Conservation (phyloP, 2,113 vertebrate genomes). For the Grallaria varia region DNA sequence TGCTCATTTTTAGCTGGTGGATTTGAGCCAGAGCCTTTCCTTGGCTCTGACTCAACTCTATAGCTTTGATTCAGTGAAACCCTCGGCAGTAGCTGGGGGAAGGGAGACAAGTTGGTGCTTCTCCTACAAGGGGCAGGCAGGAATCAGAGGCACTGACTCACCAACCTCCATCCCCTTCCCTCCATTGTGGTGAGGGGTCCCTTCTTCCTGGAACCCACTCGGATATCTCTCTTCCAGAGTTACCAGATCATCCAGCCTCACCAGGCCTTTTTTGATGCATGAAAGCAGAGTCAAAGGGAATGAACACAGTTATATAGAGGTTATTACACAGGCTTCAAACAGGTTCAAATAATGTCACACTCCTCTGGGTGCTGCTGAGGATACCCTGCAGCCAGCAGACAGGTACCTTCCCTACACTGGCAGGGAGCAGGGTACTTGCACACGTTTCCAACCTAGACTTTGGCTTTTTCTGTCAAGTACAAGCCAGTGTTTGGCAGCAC, state of each 20-base stretch:
- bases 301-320: background rate
- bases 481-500: background rate
- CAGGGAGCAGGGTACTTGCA: background rate
- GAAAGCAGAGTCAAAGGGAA: background rate
- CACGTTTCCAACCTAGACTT: background rate
- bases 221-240: background rate
- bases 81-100: background rate
- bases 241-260: background rate
- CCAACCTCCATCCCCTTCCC: background rate
- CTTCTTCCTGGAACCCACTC: background rate
- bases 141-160: background rate
- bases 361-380: background rate
- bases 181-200: rapidly evolving
- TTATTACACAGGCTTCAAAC: background rate
- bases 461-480: background rate
- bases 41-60: constrained; percentile 56
- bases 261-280: background rate
- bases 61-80: constrained; percentile 57
- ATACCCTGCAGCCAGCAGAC: background rate
- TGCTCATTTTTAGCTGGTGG: constrained; percentile 52
- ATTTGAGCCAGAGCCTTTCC: constrained; percentile 39
- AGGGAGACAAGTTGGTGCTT: background rate
- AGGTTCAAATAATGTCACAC: background rate
- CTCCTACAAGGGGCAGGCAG: background rate
- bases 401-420: background rate